These are phyloP conservation scores for Axis porcinus DNA, from an alignment of 2,113 vertebrate species.

Conservation along the genomic window DNA sequence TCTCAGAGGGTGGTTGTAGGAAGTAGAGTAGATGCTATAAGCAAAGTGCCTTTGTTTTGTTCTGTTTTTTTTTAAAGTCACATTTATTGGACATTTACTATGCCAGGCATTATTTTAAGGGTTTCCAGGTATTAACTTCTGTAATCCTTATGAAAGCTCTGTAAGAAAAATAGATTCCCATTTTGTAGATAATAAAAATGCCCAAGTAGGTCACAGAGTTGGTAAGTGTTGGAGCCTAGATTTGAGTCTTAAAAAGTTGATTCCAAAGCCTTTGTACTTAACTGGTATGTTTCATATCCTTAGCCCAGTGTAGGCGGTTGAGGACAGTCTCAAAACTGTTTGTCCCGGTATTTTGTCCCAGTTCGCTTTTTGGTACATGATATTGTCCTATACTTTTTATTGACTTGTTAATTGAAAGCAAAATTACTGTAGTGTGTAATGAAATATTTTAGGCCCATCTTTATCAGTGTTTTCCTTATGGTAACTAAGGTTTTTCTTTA, in stretches of 20 bases:
- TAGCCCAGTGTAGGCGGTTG: not conserved
- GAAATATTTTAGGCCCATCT: not conserved
- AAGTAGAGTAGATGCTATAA: not conserved
- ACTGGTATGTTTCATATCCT: not conserved
- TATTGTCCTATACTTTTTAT: not conserved
- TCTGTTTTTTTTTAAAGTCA: not conserved
- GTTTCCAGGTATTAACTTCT: not conserved
- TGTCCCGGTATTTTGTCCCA: not conserved
- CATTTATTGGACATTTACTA: not conserved
- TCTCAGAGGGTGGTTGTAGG: not conserved
- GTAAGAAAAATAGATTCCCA: not conserved
- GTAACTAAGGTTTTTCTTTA: constrained; percentile 6
- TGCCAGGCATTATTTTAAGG: not conserved
- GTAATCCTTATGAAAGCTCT: not conserved
- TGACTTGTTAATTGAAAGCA: constrained; percentile 8
- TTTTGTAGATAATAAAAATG: not conserved
- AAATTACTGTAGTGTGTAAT: not conserved
- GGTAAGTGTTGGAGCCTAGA: not conserved
- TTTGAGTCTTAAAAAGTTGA: not conserved
- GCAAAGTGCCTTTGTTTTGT: not conserved
- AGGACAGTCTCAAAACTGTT: not conserved
- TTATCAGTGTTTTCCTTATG: not conserved
- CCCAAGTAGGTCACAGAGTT: not conserved
- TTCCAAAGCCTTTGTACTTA: not conserved
- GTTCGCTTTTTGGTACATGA: not conserved